Conservation (phyloP, 2,797 vertebrate genomes). For the Scarus forsteni region DNA sequence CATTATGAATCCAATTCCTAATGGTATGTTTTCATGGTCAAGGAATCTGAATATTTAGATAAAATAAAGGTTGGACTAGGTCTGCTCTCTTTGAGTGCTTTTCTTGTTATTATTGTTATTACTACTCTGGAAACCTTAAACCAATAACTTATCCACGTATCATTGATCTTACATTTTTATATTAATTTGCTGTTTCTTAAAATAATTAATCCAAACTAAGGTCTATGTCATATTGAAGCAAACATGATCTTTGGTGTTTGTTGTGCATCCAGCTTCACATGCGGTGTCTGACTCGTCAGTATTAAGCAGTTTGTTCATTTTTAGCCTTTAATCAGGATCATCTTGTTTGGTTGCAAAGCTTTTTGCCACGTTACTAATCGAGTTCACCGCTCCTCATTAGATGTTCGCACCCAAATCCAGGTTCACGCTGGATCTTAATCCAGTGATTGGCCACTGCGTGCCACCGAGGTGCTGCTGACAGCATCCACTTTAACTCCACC, state of each 20-base stretch:
- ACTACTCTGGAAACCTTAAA: background rate
- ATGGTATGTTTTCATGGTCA: too few species aligned
- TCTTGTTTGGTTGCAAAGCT: background rate
- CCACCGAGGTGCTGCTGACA: background rate
- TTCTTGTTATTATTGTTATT: too few species aligned
- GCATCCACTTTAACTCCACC: too few species aligned
- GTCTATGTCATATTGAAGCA: too few species aligned
- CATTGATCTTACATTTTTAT: background rate
- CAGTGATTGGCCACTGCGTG: conserved; percentile 1
- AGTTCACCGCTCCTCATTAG: conserved; percentile 24
- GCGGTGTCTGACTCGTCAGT: background rate
- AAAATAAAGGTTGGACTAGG: too few species aligned
- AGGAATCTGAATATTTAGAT: too few species aligned
- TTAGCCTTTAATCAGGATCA: conserved; percentile 8
- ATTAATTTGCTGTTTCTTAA: too few species aligned
- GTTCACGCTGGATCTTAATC: conserved; percentile 29
- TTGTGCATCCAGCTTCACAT: background rate
- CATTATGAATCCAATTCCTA: too few species aligned
- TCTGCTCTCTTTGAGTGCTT: too few species aligned
- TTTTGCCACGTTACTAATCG: conserved; percentile 1
- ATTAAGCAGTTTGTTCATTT: background rate
- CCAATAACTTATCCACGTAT: too few species aligned
- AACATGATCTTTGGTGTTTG: background rate
- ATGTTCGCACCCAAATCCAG: conserved; percentile 4
- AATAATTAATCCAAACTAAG: too few species aligned